Evolutionary conservation across 2,888 invertebrate species (phyloP), one percentile per base, ranked within the genome.

Genomic region (Leptarthrus brevirostris): DNA sequence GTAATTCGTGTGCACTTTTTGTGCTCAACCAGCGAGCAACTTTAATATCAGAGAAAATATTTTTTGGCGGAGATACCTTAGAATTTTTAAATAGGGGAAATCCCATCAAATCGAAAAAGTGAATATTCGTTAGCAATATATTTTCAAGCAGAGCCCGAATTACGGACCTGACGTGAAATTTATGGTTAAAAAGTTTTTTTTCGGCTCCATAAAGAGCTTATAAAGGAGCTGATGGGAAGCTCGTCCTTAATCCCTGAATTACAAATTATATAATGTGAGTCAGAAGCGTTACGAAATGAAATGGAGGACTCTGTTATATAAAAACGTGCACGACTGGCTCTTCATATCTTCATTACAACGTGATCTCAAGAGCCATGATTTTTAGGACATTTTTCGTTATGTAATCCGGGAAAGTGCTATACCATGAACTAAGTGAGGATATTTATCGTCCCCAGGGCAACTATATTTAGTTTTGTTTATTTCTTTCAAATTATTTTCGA

Each of bases 401-500:
- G 24, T 22, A 18, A 49, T 12, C 6, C 47, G 3, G 16, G 3
- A 14, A 47, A 47, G 47, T 47, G 47, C 3, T 3, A n/a, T n/a
- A n/a, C n/a, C n/a, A 12, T 14, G 47, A 14, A 16, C n/a, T 14
- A n/a, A 6, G 47, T 47, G 47, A 3, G 4, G n/a, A 47, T 14
- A 4, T 4, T 14, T 47, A 6, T 12, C 3, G 16, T 4, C 3
- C 5, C 5, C 49, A 26, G 30, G 14, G 30, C 10, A n/a, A 12
- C 14, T 24, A 44, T 47, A 47, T 66, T 47, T 22, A n/a, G 18
- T 22, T 18, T 47, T 49, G 47, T 22, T 66, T 61, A 36, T 20
- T 58, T 61, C 49, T 61, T 61, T 40, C 61, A 61, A 58, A 61
- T 56, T 6, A 61, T n/a, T 54, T 54, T 6, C 14, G 36, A 53